A percentile compares a stretch with the other conserved stretches of the same genome.
Conservation (phyloP, 2,797 vertebrate genomes). For the Alexandromys oeconomus region DNA sequence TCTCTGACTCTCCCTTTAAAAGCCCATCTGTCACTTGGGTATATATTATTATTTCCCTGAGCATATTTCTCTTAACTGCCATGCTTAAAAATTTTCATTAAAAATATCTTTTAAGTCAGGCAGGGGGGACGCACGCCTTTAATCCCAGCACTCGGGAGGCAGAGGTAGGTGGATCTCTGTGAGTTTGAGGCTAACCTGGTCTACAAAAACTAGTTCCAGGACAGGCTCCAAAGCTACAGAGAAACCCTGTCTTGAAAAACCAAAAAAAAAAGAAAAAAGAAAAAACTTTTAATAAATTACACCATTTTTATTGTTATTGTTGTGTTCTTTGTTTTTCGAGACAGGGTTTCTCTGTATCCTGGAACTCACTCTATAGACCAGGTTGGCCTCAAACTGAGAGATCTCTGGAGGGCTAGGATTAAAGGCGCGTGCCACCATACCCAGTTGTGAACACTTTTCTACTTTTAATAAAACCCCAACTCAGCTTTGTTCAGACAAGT, state of each 20-base stretch:
- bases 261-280: too few species aligned
- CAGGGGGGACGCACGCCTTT: too few species aligned
- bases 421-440: not conserved
- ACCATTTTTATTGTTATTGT: not conserved
- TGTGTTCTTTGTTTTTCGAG: not conserved
- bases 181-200: too few species aligned
- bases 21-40: not conserved
- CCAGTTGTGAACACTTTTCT: not conserved
- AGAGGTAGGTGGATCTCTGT: too few species aligned
- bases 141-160: too few species aligned
- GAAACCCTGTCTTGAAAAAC: too few species aligned
- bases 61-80: not conserved
- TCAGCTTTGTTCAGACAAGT: not conserved
- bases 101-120: not conserved
- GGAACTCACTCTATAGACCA: not conserved
- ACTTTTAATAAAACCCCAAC: slow-evolving; percentile 1
- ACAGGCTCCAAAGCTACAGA: too few species aligned
- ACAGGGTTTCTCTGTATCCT: not conserved
- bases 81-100: not conserved
- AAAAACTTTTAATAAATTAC: not conserved
- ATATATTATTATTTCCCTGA: not conserved
- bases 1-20: not conserved
- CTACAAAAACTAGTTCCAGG: too few species aligned
- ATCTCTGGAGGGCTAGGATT: not conserved
- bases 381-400: not conserved